These are phyloP conservation scores for Homarus americanus DNA, from an alignment of 1,140 invertebrate genomes.

Conservation along the genomic window DNA sequence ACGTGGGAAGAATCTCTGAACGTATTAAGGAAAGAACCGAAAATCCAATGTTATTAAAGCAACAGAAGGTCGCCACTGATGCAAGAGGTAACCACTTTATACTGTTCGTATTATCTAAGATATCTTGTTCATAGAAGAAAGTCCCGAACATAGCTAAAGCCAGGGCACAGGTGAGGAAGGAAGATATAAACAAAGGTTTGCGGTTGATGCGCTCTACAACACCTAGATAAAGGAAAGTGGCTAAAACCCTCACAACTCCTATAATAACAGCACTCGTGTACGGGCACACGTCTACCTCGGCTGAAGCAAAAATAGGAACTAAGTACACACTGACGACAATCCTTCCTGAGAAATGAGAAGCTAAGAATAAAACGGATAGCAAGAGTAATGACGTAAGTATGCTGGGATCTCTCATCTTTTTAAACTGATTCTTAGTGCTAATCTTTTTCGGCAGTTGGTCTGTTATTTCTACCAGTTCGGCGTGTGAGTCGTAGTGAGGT, in stretches of 20 bases:
- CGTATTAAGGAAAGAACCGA: slow-evolving; percentile 24
- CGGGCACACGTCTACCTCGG: slow-evolving; percentile 10
- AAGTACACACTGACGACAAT: slow-evolving; percentile 21
- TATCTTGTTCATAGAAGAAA: slow-evolving; percentile 29
- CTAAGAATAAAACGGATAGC: slow-evolving; percentile 26
- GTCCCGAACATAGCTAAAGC: slow-evolving; percentile 37
- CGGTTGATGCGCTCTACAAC: slow-evolving; percentile 15
- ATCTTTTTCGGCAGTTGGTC: slow-evolving; percentile 11
- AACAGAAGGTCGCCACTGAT: slow-evolving; percentile 26
- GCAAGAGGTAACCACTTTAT: slow-evolving; percentile 27
- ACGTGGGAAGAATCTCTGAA: slow-evolving; percentile 30
- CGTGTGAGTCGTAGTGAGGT: slow-evolving; percentile 20
- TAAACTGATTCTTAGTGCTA: not conserved
- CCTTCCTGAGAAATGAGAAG: slow-evolving; percentile 28
- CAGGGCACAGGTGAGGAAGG: slow-evolving; percentile 26
- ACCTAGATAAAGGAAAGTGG: slow-evolving; percentile 19
- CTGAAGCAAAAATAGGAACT: not conserved
- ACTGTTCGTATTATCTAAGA: not conserved
- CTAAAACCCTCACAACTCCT: slow-evolving; percentile 14
- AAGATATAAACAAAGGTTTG: slow-evolving; percentile 21
- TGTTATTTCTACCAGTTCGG: slow-evolving; percentile 2
- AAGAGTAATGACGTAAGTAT: slow-evolving; percentile 5
- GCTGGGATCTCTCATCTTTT: slow-evolving; percentile 27
- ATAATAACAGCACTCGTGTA: slow-evolving; percentile 6
- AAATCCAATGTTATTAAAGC: slow-evolving; percentile 15